A percentile compares a stretch with the other conserved stretches of the same genome.
These are phyloP conservation scores for Plumapathes pennacea DNA, from an alignment of 92 coral and sea anemone species.

Conservation along the genomic window DNA sequence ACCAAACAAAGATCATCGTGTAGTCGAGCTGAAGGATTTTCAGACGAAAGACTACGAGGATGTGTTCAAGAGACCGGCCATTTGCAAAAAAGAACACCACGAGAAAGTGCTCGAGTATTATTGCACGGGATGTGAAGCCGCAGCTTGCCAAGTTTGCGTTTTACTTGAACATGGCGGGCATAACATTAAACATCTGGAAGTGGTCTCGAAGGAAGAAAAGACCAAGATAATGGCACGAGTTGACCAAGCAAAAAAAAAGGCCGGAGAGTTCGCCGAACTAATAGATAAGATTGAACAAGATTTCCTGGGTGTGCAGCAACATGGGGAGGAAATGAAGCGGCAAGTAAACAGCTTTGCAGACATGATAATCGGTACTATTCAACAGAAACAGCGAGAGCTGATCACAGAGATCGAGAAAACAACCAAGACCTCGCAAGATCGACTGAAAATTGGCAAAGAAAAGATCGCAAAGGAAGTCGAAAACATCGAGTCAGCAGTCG, in stretches of 20 bases:
- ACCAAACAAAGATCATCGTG: not conserved
- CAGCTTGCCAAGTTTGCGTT: too few species aligned
- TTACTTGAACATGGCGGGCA: too few species aligned
- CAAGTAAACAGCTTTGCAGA: not conserved
- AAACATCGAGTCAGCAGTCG: not conserved
- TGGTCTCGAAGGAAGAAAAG: too few species aligned
- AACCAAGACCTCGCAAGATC: not conserved
- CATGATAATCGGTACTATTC: not conserved
- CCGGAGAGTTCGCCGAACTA: too few species aligned
- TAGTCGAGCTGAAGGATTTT: not conserved
- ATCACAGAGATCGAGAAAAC: not conserved
- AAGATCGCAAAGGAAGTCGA: not conserved
- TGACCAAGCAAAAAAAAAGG: too few species aligned
- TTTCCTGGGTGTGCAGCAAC: too few species aligned
- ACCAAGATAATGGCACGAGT: too few species aligned
- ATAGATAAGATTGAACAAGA: too few species aligned
- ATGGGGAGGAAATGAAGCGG: not conserved
- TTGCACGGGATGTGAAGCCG: not conserved
- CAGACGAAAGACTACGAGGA: not conserved
- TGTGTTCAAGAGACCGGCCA: not conserved
- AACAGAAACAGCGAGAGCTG: constrained; percentile 1
- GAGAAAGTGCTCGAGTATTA: not conserved
- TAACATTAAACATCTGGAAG: too few species aligned
- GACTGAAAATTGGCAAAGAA: not conserved
- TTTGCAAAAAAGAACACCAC: constrained; percentile 1